A percentile compares a stretch with the other conserved stretches of the same genome.
These are phyloP conservation scores for Acanthurus lineatus DNA, from an alignment of 2,797 vertebrate genomes.

Conservation along the genomic window DNA sequence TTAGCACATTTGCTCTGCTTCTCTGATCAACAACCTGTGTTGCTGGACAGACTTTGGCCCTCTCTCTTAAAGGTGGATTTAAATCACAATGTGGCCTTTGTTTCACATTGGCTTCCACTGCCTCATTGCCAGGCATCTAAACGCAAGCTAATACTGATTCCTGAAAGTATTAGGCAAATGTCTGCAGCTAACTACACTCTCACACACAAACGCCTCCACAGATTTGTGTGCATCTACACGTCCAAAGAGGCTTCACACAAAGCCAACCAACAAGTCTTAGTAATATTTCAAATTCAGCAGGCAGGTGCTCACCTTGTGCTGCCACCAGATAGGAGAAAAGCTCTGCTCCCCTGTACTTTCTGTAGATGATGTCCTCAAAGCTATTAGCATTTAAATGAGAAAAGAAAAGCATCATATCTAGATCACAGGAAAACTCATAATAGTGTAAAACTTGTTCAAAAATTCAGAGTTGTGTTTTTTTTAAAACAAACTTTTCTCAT, in stretches of 20 bases:
- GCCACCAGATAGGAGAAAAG: conserved; percentile 79
- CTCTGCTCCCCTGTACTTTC: conserved; percentile 67
- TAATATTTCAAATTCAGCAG: conserved; percentile 69
- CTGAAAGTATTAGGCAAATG: conserved; percentile 29
- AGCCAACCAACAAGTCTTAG: conserved; percentile 68
- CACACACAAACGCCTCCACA: conserved; percentile 30
- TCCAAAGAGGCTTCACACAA: conserved; percentile 36
- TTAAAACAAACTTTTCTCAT: conserved; percentile 66
- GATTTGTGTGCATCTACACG: conserved; percentile 1
- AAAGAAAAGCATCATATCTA: conserved; percentile 80
- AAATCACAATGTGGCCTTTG: conserved; percentile 51
- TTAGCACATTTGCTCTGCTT: not conserved
- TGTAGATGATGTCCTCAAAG: conserved; percentile 70
- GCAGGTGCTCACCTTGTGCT: conserved; percentile 78
- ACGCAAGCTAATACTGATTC: conserved; percentile 35
- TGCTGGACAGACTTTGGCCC: not conserved
- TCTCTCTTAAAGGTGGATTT: conserved; percentile 11
- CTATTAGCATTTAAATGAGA: conserved; percentile 90
- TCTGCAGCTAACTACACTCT: conserved; percentile 15
- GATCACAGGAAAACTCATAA: conserved; percentile 66
- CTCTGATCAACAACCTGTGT: conserved; percentile 15
- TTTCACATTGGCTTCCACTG: conserved; percentile 29
- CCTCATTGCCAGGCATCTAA: conserved; percentile 35
- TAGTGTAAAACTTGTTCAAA: conserved; percentile 57
- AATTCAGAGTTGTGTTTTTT: conserved; percentile 42